Base-by-base conservation (phyloP, 1,140 invertebrate genomes). In the Drosophila orosa region DNA sequence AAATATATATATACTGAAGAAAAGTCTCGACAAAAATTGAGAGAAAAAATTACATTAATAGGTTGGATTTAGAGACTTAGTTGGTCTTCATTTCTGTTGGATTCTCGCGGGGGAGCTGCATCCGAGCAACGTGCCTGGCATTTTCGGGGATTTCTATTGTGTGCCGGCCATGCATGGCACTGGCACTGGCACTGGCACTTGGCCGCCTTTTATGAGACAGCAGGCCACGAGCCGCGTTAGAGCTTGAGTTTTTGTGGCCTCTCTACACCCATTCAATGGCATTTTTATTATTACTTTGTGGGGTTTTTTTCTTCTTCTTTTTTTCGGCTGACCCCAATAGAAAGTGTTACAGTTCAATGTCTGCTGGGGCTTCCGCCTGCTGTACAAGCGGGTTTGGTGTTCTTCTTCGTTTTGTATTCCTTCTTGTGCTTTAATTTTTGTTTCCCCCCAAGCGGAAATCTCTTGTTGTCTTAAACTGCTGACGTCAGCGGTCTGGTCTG, bases 291-390 rank as follows among this genome's bases (percentile, higher is more conserved):
- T 52, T 75, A 71, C 72, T 84, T 63, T 47, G 50, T 55, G 62
- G 56, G 48, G 68, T 40, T 44, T 60, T 63, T 52, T 72, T 58
- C 37, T 15, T 35, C 15, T 6, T 19, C 45, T 10, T 62, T 73
- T 63, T 67, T 77, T 68, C 47, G 47, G 39, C 48, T 84, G 80
- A 74, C 84, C 84, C 42, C 62, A 84, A 84, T 89, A 72, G 84
- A 89, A 89, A 89, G 84, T 89, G 84, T 89, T 89, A 89, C 84
- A 89, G 84, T 89, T 89, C 84, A 89, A 84, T 89, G 84, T 89
- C 68, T 89, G 25, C 58, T n/a, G 59, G 44, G 15, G 81, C 74
- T 86, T 85, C 81, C 79, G 83, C 52, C 37, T 67, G 69, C 42
- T 52, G 39, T 42, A 56, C 27, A 50, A 19, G 3, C 27, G 33